These are phyloP conservation scores for Eupsittula cactorum DNA, from an alignment of 2,113 vertebrate genomes.

Conservation along the genomic window DNA sequence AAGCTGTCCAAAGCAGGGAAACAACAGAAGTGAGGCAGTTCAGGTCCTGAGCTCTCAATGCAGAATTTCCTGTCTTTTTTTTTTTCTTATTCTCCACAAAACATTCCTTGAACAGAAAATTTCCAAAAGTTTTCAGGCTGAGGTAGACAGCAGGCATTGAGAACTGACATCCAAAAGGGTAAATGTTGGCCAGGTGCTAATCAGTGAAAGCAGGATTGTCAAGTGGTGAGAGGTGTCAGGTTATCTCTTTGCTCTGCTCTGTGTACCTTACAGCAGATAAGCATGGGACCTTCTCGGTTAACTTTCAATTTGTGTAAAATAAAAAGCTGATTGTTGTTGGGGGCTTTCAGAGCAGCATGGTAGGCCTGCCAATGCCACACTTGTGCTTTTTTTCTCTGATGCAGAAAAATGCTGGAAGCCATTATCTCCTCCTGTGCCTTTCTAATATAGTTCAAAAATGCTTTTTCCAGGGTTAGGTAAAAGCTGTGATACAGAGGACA, in stretches of 20 bases:
- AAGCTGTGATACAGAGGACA: not conserved
- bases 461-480: not conserved
- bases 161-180: not conserved
- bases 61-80: not conserved
- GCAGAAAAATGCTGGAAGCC: not conserved
- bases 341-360: not conserved
- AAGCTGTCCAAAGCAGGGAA: not conserved
- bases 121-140: not conserved
- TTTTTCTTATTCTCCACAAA: not conserved
- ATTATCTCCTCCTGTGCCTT: not conserved
- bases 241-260: not conserved
- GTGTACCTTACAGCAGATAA: not conserved
- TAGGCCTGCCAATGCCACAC: not conserved
- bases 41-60: not conserved
- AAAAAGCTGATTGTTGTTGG: not conserved
- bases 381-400: not conserved
- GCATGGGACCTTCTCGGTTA: not conserved
- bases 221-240: not conserved
- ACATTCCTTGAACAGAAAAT: not conserved
- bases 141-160: not conserved
- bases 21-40: not conserved
- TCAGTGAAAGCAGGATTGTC: not conserved
- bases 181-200: not conserved
- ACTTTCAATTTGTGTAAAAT: not conserved
- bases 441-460: not conserved